Evolutionary conservation across 2,113 vertebrate genomes (phyloP).

Genomic region (Chloebia gouldiae): DNA sequence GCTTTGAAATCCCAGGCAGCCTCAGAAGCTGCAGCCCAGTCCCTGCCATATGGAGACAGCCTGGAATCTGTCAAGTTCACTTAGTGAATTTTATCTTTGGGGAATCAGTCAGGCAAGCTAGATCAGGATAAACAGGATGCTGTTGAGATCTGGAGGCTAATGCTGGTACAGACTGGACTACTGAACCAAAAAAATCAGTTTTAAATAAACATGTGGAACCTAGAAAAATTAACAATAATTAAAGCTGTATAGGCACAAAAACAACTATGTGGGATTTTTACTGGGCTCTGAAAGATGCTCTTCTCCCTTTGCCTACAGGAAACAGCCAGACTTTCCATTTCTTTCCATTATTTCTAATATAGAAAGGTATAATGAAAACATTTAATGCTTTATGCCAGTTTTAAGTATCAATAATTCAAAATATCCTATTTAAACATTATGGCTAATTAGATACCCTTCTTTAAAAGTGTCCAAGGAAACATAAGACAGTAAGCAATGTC

Average conservation of each 20-base stretch:
- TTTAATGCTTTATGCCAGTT: background rate
- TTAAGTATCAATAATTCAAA: background rate
- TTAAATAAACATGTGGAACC: constrained; percentile 44
- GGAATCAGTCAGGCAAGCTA: constrained; percentile 78
- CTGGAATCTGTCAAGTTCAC: constrained; percentile 86
- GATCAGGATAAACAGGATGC: constrained; percentile 75
- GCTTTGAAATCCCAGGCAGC: constrained; percentile 70
- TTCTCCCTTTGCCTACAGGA: background rate
- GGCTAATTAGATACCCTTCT: background rate
- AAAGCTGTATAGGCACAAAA: constrained; percentile 27
- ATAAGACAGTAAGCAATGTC: background rate
- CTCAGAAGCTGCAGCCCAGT: constrained; percentile 63
- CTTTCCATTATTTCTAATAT: background rate
- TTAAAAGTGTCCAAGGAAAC: background rate
- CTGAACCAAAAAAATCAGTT: constrained; percentile 60
- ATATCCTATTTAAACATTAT: background rate
- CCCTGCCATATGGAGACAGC: constrained; percentile 83
- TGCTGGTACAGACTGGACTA: constrained; percentile 60
- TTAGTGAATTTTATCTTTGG: constrained; percentile 82
- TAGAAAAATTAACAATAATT: constrained; percentile 57
- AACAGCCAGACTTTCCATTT: background rate
- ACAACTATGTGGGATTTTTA: background rate
- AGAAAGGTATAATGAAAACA: background rate
- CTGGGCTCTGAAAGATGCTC: background rate
- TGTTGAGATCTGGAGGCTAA: constrained; percentile 75